A percentile compares a stretch with the other conserved stretches of the same genome.
Evolutionary conservation across 2,113 vertebrate species (phyloP).

Genomic region (Meles meles): DNA sequence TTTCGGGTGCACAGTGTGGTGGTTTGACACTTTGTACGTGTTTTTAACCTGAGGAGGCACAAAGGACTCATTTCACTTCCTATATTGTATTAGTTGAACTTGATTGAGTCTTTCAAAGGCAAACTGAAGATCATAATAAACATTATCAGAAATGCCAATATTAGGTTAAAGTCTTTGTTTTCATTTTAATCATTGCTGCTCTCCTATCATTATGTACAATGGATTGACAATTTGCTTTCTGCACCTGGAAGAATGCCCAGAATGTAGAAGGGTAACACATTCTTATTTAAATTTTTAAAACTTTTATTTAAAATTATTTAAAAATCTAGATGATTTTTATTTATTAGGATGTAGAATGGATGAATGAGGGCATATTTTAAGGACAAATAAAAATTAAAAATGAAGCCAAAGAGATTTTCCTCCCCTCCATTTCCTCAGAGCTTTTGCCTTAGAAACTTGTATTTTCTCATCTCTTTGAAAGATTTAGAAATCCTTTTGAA

Average conservation of each 20-base stretch:
- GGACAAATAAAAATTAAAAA: background rate
- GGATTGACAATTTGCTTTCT: background rate
- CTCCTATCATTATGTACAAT: background rate
- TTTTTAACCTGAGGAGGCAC: slow-evolving; percentile 9
- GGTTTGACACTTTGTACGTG: background rate
- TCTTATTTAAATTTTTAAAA: background rate
- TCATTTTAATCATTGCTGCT: slow-evolving; percentile 1
- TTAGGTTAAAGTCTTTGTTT: slow-evolving; percentile 52
- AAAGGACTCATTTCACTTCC: background rate
- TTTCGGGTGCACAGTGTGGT: background rate
- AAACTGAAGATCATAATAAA: slow-evolving; percentile 62
- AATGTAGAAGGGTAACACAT: background rate
- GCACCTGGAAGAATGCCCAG: background rate
- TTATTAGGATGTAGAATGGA: background rate
- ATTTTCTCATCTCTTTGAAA: background rate
- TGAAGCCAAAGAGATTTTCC: background rate
- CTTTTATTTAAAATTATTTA: background rate
- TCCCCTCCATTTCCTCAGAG: background rate
- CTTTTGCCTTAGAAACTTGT: background rate
- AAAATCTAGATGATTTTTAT: background rate
- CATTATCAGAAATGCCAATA: slow-evolving; percentile 60
- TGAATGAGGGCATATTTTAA: background rate
- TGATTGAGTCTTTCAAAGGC: slow-evolving; percentile 64
- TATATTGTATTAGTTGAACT: background rate
- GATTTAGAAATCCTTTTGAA: background rate